phyloP scores from a whole-genome alignment of 1,140 invertebrate species.

The Apis cerana region DNA sequence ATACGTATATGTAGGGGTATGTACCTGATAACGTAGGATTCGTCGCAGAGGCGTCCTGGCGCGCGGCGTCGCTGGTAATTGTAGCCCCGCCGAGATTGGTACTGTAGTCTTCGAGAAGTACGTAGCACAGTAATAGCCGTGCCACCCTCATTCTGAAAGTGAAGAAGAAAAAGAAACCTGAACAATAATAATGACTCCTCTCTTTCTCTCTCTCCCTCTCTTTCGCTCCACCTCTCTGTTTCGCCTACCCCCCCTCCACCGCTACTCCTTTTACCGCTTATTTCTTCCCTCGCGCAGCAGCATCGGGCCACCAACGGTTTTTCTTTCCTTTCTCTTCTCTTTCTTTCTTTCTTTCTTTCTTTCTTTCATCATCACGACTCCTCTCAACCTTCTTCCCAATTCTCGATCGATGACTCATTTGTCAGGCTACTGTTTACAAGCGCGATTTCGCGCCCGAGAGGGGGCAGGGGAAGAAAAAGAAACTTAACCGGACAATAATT shows the following conservation, averaged over 20 bases:
- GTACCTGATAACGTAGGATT: conserved; percentile 66
- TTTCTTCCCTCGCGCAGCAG: conserved; percentile 11
- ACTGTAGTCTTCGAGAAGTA: conserved; percentile 78
- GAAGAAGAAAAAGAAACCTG: conserved; percentile 57
- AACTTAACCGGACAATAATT: conserved; percentile 41
- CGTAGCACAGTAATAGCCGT: conserved; percentile 79
- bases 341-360: neutral
- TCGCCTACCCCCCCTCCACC: neutral
- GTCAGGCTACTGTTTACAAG: conserved; percentile 39
- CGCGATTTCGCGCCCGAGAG: conserved; percentile 41
- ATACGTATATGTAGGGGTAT: neutral
- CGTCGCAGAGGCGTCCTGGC: conserved; percentile 71
- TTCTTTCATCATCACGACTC: neutral
- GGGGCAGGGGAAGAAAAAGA: neutral
- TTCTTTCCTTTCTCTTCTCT: neutral
- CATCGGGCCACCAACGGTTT: too few relatives aligned
- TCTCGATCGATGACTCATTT: conserved; percentile 58
- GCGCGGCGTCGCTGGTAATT: conserved; percentile 74
- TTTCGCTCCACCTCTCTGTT: neutral
- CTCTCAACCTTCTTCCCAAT: neutral
- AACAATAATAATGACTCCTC: conserved; percentile 57
- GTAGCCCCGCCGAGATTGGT: conserved; percentile 71
- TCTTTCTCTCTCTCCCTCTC: neutral
- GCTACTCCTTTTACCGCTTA: neutral
- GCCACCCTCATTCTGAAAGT: conserved; percentile 78